These are phyloP conservation scores for Sciurus vulgaris DNA, from an alignment of 2,797 vertebrate genomes.

Conservation along the genomic window DNA sequence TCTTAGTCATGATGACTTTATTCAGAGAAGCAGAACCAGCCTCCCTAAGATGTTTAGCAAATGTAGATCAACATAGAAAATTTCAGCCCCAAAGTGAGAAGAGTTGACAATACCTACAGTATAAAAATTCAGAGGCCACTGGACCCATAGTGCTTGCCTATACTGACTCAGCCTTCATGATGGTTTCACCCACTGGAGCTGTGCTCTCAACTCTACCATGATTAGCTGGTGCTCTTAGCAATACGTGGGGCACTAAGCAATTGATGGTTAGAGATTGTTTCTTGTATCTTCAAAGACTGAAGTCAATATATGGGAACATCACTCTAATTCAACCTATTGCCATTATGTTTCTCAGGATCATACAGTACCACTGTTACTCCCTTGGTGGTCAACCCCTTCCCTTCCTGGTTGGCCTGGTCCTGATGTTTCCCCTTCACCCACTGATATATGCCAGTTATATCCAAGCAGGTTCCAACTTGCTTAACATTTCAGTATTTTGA, in stretches of 20 bases:
- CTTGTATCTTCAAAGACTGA: neutral
- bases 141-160: neutral
- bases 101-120: too few relatives aligned
- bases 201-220: neutral
- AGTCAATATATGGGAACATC: neutral
- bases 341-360: neutral
- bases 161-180: neutral
- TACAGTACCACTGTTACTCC: neutral
- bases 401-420: neutral
- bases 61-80: neutral
- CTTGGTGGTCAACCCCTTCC: neutral
- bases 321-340: neutral
- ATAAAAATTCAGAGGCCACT: neutral
- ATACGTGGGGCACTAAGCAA: too few relatives aligned
- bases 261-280: neutral
- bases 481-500: neutral
- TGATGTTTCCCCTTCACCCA: neutral
- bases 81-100: neutral
- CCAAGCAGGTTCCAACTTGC: neutral
- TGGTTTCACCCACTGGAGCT: neutral
- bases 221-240: neutral
- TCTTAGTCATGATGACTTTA: neutral
- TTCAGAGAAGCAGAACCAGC: neutral
- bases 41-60: neutral
- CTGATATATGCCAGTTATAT: neutral